phyloP scores from a whole-genome alignment of 1,140 invertebrate species.

The Metaphire vulgaris region DNA sequence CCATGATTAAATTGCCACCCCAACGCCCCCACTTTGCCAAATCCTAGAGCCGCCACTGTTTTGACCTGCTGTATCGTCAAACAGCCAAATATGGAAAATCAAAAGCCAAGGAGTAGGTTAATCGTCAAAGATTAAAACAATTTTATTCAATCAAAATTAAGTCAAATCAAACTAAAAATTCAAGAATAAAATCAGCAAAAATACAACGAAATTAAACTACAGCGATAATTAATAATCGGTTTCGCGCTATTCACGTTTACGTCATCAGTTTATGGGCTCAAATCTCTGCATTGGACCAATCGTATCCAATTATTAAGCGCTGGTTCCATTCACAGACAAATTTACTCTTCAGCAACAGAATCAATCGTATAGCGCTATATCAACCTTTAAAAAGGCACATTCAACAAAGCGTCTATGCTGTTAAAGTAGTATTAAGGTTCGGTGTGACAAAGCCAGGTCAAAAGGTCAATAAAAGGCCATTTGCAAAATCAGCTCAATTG shows the following conservation, averaged over 20 bases:
- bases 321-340: background rate
- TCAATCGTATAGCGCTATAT: background rate
- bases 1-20: too few relatives aligned
- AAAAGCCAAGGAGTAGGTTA: too few relatives aligned
- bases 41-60: too few relatives aligned
- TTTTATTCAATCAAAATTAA: slow-evolving; percentile 1
- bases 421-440: too few relatives aligned
- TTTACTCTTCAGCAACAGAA: background rate
- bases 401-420: too few relatives aligned
- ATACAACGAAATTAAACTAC: background rate
- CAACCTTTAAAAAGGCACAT: too few relatives aligned
- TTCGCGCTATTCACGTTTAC: background rate
- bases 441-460: too few relatives aligned
- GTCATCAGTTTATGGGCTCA: background rate
- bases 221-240: background rate
- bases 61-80: too few relatives aligned
- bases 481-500: too few relatives aligned
- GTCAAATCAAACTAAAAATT: background rate
- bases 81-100: too few relatives aligned
- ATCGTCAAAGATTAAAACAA: background rate
- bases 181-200: background rate
- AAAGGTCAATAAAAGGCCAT: too few relatives aligned
- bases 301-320: background rate
- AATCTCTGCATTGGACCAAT: background rate
- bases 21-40: too few relatives aligned